Evolutionary conservation across 2,797 vertebrate genomes (phyloP).

Genomic region (Furcifer pardalis): DNA sequence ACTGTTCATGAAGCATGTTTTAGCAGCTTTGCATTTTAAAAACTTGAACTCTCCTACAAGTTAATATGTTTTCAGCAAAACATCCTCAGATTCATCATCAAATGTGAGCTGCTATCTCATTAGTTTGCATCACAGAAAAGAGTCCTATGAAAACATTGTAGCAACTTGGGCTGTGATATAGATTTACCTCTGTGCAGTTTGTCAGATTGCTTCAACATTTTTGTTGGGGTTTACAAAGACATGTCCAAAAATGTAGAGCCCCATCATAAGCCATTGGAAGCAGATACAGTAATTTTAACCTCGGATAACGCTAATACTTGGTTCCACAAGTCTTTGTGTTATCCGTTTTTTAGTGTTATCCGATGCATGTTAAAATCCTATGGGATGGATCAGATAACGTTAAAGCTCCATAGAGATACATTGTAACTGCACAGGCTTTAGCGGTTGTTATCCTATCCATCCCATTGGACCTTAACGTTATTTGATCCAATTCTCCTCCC

Average conservation of each 20-base stretch:
- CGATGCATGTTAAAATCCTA: too few species aligned
- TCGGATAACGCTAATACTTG: too few species aligned
- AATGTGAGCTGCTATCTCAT: constrained; percentile 45
- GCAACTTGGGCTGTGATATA: not conserved
- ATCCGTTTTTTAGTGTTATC: too few species aligned
- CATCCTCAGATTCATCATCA: constrained; percentile 30
- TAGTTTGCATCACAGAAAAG: not conserved
- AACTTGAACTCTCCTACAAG: constrained; percentile 52
- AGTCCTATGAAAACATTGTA: not conserved
- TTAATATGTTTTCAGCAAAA: constrained; percentile 41
- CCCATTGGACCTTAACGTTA: too few species aligned
- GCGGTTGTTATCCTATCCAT: too few species aligned
- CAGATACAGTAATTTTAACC: too few species aligned
- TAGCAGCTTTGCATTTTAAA: constrained; percentile 51
- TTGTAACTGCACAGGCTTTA: too few species aligned
- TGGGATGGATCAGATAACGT: too few species aligned
- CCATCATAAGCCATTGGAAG: not conserved
- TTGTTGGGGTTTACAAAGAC: not conserved
- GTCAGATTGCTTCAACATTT: not conserved
- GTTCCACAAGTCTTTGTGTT: too few species aligned
- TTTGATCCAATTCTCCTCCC: too few species aligned
- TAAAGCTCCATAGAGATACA: too few species aligned
- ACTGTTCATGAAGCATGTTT: constrained; percentile 45
- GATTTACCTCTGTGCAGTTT: too few species aligned
- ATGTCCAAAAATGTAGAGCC: not conserved